Base-by-base conservation (phyloP, 2,888 invertebrate species). In the Alloscopus bannaensis region DNA sequence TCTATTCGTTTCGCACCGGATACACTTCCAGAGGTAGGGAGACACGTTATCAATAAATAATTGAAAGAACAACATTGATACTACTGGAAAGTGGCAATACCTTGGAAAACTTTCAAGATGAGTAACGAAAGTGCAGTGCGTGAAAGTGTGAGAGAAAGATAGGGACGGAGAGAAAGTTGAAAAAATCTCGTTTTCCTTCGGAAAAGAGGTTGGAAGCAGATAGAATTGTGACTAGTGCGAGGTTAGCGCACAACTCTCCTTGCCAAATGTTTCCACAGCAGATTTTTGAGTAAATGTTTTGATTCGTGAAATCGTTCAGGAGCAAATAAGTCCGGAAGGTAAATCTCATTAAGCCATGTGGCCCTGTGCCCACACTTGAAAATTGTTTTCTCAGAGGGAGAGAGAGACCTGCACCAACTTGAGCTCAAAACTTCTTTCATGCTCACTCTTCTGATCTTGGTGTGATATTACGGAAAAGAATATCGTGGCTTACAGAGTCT, bases 281-380 rank as follows among this genome's bases (percentile, higher is more conserved):
- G 84, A 84, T 85, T 84, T 84, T 83, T 85, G 75, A 83, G 84
- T 65, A 81, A 83, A 82, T 85, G 85, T 85, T 85, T 85, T 85
- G 83, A 84, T 85, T 85, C 82, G 84, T 69, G 80, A 85, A 85
- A 84, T 84, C 84, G 81, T 82, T 83, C 80, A 57, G 83, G 80
- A 81, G 83, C 73, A 82, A 83, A 82, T 80, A 78, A 84, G 82
- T 80, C 83, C 83, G 80, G 82, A 81, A 85, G 84, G 83, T 79
- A 85, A 85, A 85, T 85, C 85, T 85, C 85, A 85, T 85, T 85
- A 85, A 82, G 83, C 78, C 83, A 78, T 84, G 82, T 81, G 84
- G 76, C 68, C 72, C 52, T 68, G 78, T 79, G 72, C 79, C 69
- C 76, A 77, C 84, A 84, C 84, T 84, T 84, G 81, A 84, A 81